Conservation (phyloP, 2,113 vertebrate species). For the Amphiprion percula region DNA sequence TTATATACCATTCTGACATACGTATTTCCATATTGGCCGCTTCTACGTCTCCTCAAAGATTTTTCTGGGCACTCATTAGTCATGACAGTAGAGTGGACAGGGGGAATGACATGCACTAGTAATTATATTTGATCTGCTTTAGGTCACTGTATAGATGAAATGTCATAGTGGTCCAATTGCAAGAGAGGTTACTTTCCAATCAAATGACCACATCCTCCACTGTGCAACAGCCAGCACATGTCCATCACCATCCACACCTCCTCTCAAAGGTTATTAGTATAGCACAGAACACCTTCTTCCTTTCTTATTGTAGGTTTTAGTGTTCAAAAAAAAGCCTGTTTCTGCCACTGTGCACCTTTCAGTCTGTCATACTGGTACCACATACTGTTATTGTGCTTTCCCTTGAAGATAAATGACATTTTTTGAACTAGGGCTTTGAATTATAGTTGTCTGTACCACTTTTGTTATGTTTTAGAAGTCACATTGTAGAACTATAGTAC, state of each 20-base stretch:
- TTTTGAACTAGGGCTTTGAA: conserved; percentile 33
- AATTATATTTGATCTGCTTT: not conserved
- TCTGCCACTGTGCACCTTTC: not conserved
- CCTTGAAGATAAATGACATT: conserved; percentile 33
- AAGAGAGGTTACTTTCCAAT: not conserved
- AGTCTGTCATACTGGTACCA: conserved; percentile 22
- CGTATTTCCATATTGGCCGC: too few relatives aligned
- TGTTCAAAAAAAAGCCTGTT: not conserved
- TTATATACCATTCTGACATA: too few relatives aligned
- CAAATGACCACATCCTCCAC: not conserved
- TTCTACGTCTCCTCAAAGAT: too few relatives aligned
- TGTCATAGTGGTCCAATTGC: too few relatives aligned
- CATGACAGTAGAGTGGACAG: too few relatives aligned
- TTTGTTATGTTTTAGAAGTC: conserved; percentile 10
- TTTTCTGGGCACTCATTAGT: too few relatives aligned
- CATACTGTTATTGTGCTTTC: conserved; percentile 29
- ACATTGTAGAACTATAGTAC: not conserved
- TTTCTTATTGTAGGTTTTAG: conserved; percentile 18
- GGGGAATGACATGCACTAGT: not conserved
- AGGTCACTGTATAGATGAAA: not conserved
- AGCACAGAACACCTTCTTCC: conserved; percentile 1
- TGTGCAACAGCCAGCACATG: not conserved
- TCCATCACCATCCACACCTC: not conserved
- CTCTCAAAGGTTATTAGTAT: not conserved
- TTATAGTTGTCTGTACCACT: conserved; percentile 6